phyloP scores from a whole-genome alignment of 2,888 invertebrate species.

The Habroteleia sp. region DNA sequence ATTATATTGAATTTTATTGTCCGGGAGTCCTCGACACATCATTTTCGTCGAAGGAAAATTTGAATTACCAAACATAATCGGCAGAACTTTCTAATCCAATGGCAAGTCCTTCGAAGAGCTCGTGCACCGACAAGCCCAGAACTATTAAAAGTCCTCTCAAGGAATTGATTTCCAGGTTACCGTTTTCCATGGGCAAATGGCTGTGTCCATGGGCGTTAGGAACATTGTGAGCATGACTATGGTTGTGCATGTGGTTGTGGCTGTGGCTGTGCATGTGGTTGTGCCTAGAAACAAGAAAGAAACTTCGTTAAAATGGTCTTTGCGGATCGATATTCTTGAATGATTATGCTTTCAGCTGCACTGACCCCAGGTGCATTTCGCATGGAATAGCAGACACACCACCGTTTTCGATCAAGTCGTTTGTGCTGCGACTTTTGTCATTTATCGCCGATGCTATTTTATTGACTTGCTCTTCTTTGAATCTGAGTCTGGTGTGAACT shows the following conservation, averaged over 20 bases:
- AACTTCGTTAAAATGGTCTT: background rate
- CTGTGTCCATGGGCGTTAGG: constrained; percentile 68
- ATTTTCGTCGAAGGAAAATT: too few species aligned
- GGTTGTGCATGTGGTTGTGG: constrained; percentile 12
- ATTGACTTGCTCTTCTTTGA: constrained; percentile 65
- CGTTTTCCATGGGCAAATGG: constrained; percentile 73
- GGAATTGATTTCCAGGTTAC: constrained; percentile 74
- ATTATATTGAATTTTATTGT: too few species aligned
- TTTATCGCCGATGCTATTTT: constrained; percentile 63
- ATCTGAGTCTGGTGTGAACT: constrained; percentile 86
- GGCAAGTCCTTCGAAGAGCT: constrained; percentile 89
- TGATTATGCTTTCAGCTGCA: too few species aligned
- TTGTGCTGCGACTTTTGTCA: constrained; percentile 73
- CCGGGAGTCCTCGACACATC: too few species aligned
- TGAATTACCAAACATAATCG: constrained; percentile 81
- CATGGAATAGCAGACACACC: constrained; percentile 37
- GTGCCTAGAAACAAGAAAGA: constrained; percentile 10
- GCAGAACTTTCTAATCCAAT: constrained; percentile 82
- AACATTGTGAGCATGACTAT: constrained; percentile 16
- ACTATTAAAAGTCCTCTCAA: constrained; percentile 90
- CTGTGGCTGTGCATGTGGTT: constrained; percentile 30
- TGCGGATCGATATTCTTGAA: background rate
- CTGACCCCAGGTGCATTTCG: constrained; percentile 30
- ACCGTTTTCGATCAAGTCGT: constrained; percentile 76
- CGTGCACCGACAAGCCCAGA: constrained; percentile 91